These are phyloP conservation scores for Cerastis leucographa DNA, from an alignment of 2,888 invertebrate genomes.

Conservation along the genomic window DNA sequence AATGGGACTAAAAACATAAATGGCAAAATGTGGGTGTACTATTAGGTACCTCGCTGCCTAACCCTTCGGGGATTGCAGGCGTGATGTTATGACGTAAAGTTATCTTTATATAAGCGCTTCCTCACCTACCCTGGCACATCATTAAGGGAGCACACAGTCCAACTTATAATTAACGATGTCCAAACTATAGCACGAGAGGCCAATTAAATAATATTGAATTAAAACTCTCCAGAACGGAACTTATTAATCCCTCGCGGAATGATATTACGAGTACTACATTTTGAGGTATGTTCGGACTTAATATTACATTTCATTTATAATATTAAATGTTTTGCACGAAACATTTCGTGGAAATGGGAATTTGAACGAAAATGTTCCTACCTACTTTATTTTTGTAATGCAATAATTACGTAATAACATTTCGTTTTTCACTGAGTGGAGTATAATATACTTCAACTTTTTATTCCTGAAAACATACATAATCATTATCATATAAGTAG, in stretches of 20 bases:
- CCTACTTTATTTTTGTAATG: background rate
- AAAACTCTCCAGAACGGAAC: slow-evolving; percentile 61
- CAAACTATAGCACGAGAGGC: slow-evolving; percentile 64
- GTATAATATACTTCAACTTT: background rate
- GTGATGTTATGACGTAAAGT: background rate
- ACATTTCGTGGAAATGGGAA: slow-evolving; percentile 12
- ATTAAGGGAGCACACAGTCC: slow-evolving; percentile 43
- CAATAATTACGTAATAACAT: background rate
- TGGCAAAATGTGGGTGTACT: too few species aligned
- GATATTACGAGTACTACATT: slow-evolving; percentile 35
- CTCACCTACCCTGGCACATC: slow-evolving; percentile 37
- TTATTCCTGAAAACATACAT: background rate
- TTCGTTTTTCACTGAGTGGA: background rate
- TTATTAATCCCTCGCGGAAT: slow-evolving; percentile 43
- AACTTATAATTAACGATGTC: slow-evolving; percentile 76
- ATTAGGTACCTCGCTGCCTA: background rate
- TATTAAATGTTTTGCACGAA: slow-evolving; percentile 19
- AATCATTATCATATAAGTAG: background rate
- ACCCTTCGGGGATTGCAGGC: background rate
- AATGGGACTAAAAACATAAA: too few species aligned
- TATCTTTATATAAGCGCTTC: slow-evolving; percentile 15
- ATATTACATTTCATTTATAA: slow-evolving; percentile 38
- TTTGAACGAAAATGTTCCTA: slow-evolving; percentile 21
- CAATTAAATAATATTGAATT: slow-evolving; percentile 78
- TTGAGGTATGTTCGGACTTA: slow-evolving; percentile 25